Conservation (phyloP, 2,888 invertebrate genomes). For the Hyalella azteca region DNA sequence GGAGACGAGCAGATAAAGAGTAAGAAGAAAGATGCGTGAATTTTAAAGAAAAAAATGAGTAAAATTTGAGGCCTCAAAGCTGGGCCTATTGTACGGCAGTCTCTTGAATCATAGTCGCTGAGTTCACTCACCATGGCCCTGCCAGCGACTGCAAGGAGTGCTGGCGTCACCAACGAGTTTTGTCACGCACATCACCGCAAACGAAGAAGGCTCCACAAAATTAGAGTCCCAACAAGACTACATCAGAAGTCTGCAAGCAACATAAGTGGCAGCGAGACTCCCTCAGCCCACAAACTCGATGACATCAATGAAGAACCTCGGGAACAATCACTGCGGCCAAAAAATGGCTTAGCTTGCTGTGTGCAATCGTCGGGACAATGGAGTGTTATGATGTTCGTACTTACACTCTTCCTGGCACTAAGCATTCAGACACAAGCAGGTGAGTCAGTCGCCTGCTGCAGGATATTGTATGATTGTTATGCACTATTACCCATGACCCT, state of each 20-base stretch:
- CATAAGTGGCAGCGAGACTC: not conserved
- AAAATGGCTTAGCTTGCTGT: not conserved
- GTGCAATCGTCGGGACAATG: not conserved
- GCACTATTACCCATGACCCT: no score
- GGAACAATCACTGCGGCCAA: conserved; percentile 9
- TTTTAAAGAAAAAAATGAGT: not conserved
- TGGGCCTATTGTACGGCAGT: not conserved
- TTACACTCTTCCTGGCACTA: conserved; percentile 12
- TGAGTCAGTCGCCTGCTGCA: conserved; percentile 8
- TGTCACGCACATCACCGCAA: not conserved
- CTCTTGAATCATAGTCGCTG: not conserved
- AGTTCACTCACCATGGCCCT: not conserved
- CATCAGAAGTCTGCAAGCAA: not conserved
- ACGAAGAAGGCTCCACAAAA: not conserved
- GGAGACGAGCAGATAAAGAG: conserved; percentile 1
- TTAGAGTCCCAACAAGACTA: not conserved
- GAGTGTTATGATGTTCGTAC: not conserved
- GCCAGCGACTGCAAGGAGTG: not conserved
- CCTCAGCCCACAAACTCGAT: not conserved
- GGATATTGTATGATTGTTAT: conserved; percentile 26
- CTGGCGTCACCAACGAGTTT: not conserved
- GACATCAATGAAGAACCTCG: not conserved
- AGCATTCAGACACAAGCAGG: not conserved
- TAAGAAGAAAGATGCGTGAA: no score
- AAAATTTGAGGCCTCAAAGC: not conserved